Base-by-base conservation (phyloP, 2,888 invertebrate species). In the Frankliniella fusca region DNA sequence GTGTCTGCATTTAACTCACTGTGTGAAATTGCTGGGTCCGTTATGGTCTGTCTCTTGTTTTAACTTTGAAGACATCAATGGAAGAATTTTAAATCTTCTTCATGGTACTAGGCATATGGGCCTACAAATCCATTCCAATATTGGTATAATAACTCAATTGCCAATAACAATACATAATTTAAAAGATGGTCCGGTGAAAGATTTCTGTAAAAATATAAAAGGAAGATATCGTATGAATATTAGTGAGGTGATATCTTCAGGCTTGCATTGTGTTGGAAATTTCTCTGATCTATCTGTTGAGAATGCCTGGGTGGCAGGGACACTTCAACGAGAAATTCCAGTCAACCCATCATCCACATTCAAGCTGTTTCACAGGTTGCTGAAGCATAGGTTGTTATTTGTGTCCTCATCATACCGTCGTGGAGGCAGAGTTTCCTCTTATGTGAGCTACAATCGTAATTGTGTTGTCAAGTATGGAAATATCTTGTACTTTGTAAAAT, bases 1-100 rank as follows among this genome's bases (percentile, higher is more conserved):
- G 48, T 9, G 27, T 27, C 11, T 48, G 27, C 80, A 80, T 27
- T 48, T 80, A 9, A 3, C 11, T 48, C 11, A 27, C 11, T 38
- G 27, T 80, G 80, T 80, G 11, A 48, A 15, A 48, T 23, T 11
- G 3, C 28, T 80, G 9, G 80, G 80, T 23, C 48, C 80, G 15
- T 10, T 48, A 48, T 80, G 80, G 80, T n/a, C 28, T 27, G 20
- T 20, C 12, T 23, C 48, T 28, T 80, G 80, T 48, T 80, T 80
- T 80, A n/a, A 18, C n/a, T 80, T 80, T 28, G 80, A 80, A 28
- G 28, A 80, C 12, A 20, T 23, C 27, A 80, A 80, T 80, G 80
- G 80, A 10, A 28, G 20, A n/a, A 80, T 80, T 10, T 80, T 80
- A 80, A 80, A 80, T 27, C 48, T 80, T 15, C 7, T 80, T 12